These are phyloP conservation scores for Drosophila orosa DNA, from an alignment of 1,140 invertebrate species.

Conservation along the genomic window DNA sequence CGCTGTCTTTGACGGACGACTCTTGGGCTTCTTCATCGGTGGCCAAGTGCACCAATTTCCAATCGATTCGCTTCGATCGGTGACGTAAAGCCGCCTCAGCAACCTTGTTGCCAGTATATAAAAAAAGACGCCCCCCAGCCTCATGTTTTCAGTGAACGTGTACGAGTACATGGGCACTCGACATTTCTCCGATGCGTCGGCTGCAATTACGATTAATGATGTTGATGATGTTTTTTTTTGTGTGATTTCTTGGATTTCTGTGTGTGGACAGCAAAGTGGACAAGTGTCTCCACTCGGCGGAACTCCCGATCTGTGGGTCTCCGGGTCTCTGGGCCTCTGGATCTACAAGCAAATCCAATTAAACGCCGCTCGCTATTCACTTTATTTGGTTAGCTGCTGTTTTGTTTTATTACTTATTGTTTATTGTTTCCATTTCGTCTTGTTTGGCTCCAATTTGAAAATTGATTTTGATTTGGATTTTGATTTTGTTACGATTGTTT, in stretches of 20 bases:
- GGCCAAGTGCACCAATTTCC: slow-evolving; percentile 75
- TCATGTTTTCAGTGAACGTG: background rate
- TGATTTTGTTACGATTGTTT: slow-evolving; percentile 68
- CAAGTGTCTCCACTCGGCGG: slow-evolving; percentile 54
- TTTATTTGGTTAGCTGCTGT: slow-evolving; percentile 67
- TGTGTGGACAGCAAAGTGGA: slow-evolving; percentile 66
- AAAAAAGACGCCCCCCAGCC: slow-evolving; percentile 32
- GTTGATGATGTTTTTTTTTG: slow-evolving; percentile 8
- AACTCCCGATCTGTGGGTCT: slow-evolving; percentile 20
- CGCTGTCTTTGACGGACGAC: slow-evolving; percentile 12
- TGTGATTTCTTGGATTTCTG: slow-evolving; percentile 31
- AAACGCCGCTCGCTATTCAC: slow-evolving; percentile 41
- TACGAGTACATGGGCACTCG: slow-evolving; percentile 28
- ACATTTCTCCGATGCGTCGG: slow-evolving; percentile 61
- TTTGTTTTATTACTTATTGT: slow-evolving; percentile 50
- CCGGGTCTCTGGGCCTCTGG: slow-evolving; percentile 16
- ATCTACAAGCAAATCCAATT: slow-evolving; percentile 48
- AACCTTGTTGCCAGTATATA: slow-evolving; percentile 53
- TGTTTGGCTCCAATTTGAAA: slow-evolving; percentile 69
- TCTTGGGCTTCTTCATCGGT: slow-evolving; percentile 56
- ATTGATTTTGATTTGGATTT: slow-evolving; percentile 45
- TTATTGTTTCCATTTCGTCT: slow-evolving; percentile 40
- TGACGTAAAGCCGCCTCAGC: slow-evolving; percentile 70
- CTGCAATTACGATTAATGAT: slow-evolving; percentile 76
- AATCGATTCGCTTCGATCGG: slow-evolving; percentile 44